These are phyloP conservation scores for Dromiciops gliroides DNA, from an alignment of 2,113 vertebrate species.

Conservation along the genomic window DNA sequence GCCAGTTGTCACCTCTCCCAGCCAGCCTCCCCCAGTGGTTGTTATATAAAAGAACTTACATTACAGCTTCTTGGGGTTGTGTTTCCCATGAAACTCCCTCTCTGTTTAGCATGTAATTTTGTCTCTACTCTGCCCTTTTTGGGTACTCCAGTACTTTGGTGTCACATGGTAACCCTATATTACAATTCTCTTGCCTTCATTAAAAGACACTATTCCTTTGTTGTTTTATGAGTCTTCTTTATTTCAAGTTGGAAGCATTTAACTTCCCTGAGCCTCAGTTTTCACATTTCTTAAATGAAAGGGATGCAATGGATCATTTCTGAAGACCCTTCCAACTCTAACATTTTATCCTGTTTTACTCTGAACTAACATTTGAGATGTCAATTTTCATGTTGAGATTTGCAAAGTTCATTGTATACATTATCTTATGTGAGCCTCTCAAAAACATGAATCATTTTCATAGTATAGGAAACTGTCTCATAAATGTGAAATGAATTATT, in stretches of 20 bases:
- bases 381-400: neutral
- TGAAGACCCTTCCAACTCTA: neutral
- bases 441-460: neutral
- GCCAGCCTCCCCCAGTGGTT: neutral
- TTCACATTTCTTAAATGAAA: neutral
- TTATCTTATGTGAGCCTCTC: neutral
- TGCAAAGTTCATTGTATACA: neutral
- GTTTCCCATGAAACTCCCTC: neutral
- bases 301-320: neutral
- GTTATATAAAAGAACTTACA: neutral
- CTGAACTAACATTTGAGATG: neutral
- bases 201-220: neutral
- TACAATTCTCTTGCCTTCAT: neutral
- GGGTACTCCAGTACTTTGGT: neutral
- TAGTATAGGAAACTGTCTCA: neutral
- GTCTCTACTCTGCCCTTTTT: neutral
- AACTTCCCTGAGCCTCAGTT: neutral
- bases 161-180: neutral
- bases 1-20: neutral
- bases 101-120: neutral
- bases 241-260: neutral
- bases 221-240: neutral
- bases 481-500: neutral
- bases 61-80: neutral
- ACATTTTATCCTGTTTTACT: neutral